Evolutionary conservation across 2,113 vertebrate genomes (phyloP), one percentile per base, ranked within the genome.

Genomic region (Gambusia holbrooki): DNA sequence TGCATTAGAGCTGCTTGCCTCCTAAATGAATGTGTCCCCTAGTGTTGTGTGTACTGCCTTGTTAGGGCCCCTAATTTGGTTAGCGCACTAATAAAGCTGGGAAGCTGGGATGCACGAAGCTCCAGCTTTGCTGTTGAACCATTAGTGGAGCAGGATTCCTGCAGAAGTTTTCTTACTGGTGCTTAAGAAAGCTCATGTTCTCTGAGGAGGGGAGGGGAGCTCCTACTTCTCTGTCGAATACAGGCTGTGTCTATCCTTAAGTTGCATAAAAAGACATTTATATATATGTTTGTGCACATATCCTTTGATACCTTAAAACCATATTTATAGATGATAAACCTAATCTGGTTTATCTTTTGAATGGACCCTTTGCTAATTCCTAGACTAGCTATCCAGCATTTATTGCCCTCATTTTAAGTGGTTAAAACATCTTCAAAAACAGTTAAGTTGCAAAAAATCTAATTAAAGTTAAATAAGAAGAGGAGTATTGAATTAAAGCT

Each of bases 41-140:
- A 63, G 90, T 87, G 89, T 88, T 89, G 85, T 84, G 76, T 87
- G 84, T 62, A 66, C 85, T 84, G 81, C 79, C 87, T 87, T 87
- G 85, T 93, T 88, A 91, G 86, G 83, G 75, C 65, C 73, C 68
- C 83, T 90, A 78, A 91, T 92, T 89, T 77, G 80, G 87, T 92
- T 91, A 90, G 84, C 27, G 76, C 76, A 51, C 83, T 92, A 89
- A 92, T 87, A 83, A 86, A 88, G 85, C 82, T 81, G 86, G 86
- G 86, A 90, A 76, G 62, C 79, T 61, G 85, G 83, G 83, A 80
- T 74, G 70, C 90, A 92, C 80, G 79, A 6, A 74, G 69, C 79
- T 75, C 80, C 15, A 74, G 63, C 71, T 45, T 40, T 69, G 63
- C 74, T 67, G 74, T 30, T 22, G 68, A 42, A 62, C 68, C 73